A percentile compares a stretch with the other conserved stretches of the same genome.
Evolutionary conservation across 1,140 invertebrate genomes (phyloP).

Genomic region (Phymastichus coffea): DNA sequence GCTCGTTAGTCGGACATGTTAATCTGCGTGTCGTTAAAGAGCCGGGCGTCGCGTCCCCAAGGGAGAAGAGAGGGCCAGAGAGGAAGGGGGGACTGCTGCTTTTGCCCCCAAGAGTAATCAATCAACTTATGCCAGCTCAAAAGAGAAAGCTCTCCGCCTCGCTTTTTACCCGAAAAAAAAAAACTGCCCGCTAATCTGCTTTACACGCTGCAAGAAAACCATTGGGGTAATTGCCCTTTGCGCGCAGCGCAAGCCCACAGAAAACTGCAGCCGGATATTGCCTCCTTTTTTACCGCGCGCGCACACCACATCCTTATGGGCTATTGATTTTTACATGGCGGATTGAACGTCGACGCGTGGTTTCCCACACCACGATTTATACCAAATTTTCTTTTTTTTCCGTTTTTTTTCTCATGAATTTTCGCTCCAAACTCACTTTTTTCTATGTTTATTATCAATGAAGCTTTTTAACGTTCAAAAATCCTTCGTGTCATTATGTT

Average conservation of each 20-base stretch:
- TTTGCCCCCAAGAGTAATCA: conserved; percentile 32
- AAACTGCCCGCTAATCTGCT: conserved; percentile 23
- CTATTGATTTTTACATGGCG: not conserved
- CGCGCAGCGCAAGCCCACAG: not conserved
- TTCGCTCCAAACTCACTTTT: too few relatives aligned
- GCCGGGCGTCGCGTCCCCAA: too few relatives aligned
- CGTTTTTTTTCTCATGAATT: too few relatives aligned
- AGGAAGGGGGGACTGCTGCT: too few relatives aligned
- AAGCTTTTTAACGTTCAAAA: too few relatives aligned
- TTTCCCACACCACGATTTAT: too few relatives aligned
- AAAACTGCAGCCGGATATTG: too few relatives aligned
- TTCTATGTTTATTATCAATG: too few relatives aligned
- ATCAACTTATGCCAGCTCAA: conserved; percentile 34
- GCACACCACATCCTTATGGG: not conserved
- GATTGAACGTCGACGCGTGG: conserved; percentile 13
- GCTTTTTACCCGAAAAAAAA: conserved; percentile 7
- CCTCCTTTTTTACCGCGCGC: not conserved
- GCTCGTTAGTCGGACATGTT: conserved; percentile 39
- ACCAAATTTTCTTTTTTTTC: too few relatives aligned
- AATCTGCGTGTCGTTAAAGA: conserved; percentile 35
- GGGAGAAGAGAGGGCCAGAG: not conserved
- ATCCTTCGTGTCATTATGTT: too few relatives aligned
- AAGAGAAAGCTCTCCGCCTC: not conserved
- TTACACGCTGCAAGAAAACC: conserved; percentile 19
- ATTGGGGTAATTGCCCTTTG: conserved; percentile 23